phyloP scores from a whole-genome alignment of 2,797 vertebrate genomes.

The Momotus momota region DNA sequence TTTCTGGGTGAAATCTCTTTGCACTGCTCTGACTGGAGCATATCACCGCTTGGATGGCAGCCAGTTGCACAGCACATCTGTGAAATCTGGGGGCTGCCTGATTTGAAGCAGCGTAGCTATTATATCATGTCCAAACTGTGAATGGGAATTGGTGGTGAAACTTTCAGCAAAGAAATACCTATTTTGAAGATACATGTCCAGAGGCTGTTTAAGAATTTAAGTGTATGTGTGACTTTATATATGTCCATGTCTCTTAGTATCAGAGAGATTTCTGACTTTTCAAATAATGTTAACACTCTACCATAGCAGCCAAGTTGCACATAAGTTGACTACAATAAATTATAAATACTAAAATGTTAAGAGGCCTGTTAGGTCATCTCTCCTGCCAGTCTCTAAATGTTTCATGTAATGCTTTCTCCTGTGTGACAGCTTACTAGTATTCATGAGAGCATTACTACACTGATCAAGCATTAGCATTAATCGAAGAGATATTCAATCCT shows the following conservation, averaged over 20 bases:
- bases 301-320: not conserved
- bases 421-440: not conserved
- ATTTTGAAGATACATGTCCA: not conserved
- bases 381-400: not conserved
- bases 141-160: not conserved
- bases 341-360: not conserved
- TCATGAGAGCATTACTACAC: not conserved
- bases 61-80: not conserved
- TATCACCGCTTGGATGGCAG: not conserved
- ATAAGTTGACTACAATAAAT: not conserved
- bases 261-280: not conserved
- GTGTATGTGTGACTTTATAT: not conserved
- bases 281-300: not conserved
- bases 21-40: not conserved
- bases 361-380: not conserved
- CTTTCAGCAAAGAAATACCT: not conserved
- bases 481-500: not conserved
- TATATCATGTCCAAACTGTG: slow-evolving; percentile 14
- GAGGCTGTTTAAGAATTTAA: not conserved
- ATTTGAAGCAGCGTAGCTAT: not conserved
- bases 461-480: not conserved
- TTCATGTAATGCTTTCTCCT: not conserved
- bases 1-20: not conserved
- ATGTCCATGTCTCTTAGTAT: not conserved
- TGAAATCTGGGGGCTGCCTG: not conserved